phyloP scores from a whole-genome alignment of 2,113 vertebrate species.

The Corythoichthys haematopterus region DNA sequence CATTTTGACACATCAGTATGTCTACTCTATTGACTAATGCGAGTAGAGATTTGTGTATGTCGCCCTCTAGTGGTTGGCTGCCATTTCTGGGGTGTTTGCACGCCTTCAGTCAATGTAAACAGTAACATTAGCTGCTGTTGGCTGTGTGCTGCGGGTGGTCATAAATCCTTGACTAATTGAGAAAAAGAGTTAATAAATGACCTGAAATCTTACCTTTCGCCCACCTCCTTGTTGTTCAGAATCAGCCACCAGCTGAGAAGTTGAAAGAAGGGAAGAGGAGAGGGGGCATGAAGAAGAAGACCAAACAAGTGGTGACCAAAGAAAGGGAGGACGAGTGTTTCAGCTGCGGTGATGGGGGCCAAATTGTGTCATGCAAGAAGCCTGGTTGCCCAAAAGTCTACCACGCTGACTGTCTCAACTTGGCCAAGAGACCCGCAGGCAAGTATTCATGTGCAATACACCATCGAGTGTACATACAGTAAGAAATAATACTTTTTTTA shows the following conservation, averaged over 20 bases:
- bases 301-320: slow-evolving; percentile 84
- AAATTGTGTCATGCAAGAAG: slow-evolving; percentile 95
- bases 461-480: too few relatives aligned
- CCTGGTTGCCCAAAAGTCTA: slow-evolving; percentile 96
- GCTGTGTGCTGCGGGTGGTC: neutral
- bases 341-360: slow-evolving; percentile 92
- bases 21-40: too few relatives aligned
- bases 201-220: too few relatives aligned
- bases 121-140: too few relatives aligned
- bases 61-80: too few relatives aligned
- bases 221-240: slow-evolving; percentile 63
- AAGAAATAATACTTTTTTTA: too few relatives aligned
- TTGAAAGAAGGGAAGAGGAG: slow-evolving; percentile 84
- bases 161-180: neutral
- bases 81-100: too few relatives aligned
- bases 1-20: too few relatives aligned
- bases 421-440: slow-evolving; percentile 95
- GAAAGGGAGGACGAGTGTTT: slow-evolving; percentile 96
- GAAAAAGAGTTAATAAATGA: neutral
- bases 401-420: slow-evolving; percentile 94
- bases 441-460: slow-evolving; percentile 15
- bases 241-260: slow-evolving; percentile 83
- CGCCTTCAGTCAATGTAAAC: too few relatives aligned
- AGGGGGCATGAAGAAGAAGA: slow-evolving; percentile 80
- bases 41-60: too few relatives aligned